Evolutionary conservation across 2,888 invertebrate genomes (phyloP).

Genomic region (Ctenicera cuprea): DNA sequence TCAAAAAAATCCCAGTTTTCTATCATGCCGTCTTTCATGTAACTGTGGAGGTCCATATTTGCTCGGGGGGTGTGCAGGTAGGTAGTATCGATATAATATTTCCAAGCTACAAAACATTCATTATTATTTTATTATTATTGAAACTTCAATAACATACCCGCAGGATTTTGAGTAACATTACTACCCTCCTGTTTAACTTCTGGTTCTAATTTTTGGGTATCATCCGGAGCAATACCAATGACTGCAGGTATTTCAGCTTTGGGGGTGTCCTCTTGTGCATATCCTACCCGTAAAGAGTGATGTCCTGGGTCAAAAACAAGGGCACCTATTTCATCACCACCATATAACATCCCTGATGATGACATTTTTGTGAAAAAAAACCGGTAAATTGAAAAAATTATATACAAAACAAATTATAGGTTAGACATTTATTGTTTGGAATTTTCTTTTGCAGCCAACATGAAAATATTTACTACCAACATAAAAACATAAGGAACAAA

Average conservation of each 20-base stretch:
- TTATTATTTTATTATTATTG: not conserved
- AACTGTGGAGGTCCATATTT: slow-evolving; percentile 91
- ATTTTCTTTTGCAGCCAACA: not conserved
- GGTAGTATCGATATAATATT: slow-evolving; percentile 95
- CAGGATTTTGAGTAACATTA: slow-evolving; percentile 60
- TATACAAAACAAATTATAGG: slow-evolving; percentile 16
- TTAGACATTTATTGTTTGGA: slow-evolving; percentile 9
- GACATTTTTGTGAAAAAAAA: slow-evolving; percentile 31
- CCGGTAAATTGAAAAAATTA: not conserved
- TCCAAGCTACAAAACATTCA: slow-evolving; percentile 68
- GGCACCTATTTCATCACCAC: slow-evolving; percentile 99
- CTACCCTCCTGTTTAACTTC: slow-evolving; percentile 85
- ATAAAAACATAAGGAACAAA: too few species aligned
- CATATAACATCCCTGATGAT: slow-evolving; percentile 85
- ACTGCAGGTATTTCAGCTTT: slow-evolving; percentile 98
- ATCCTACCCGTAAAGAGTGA: slow-evolving; percentile 92
- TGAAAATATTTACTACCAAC: too few species aligned
- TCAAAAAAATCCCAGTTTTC: slow-evolving; percentile 99
- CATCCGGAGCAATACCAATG: slow-evolving; percentile 88
- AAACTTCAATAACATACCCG: not conserved
- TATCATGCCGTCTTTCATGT: slow-evolving; percentile 99
- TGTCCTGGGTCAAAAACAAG: slow-evolving; percentile 98
- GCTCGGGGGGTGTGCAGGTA: slow-evolving; percentile 93
- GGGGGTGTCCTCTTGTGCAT: slow-evolving; percentile 99
- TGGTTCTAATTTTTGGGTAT: slow-evolving; percentile 81